These are phyloP conservation scores for Escarpia spicata DNA, from an alignment of 2,888 invertebrate species.

Conservation along the genomic window DNA sequence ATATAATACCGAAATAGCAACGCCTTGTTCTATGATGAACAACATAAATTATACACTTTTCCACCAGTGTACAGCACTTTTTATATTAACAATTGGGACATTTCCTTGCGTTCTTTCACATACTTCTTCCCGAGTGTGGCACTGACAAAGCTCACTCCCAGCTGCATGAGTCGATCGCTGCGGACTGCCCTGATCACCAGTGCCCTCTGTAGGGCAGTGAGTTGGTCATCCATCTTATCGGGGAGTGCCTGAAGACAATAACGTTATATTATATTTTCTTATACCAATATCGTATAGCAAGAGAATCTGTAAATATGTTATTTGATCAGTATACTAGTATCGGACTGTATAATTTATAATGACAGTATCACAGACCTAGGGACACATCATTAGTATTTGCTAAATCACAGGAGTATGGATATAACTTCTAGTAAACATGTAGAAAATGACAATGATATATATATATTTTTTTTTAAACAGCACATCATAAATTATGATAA, in stretches of 20 bases:
- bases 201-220: conserved; percentile 60
- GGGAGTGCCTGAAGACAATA: conserved; percentile 51
- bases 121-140: conserved; percentile 55
- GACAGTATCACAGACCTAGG: neutral
- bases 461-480: neutral
- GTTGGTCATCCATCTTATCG: conserved; percentile 62
- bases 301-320: neutral
- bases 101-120: neutral
- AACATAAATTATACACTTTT: neutral
- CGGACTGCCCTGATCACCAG: conserved; percentile 62
- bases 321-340: neutral
- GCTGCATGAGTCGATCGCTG: conserved; percentile 61
- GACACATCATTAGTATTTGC: neutral
- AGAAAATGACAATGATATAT: neutral
- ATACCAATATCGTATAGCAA: neutral
- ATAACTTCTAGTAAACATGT: neutral
- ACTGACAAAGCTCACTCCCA: conserved; percentile 56
- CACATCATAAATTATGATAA: neutral
- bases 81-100: neutral
- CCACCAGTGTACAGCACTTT: neutral
- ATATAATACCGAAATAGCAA: neutral
- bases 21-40: neutral
- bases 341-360: neutral
- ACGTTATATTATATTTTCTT: neutral
- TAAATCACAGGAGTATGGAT: neutral